Conservation (phyloP, 1,140 invertebrate species). For the Drosophila auraria region DNA sequence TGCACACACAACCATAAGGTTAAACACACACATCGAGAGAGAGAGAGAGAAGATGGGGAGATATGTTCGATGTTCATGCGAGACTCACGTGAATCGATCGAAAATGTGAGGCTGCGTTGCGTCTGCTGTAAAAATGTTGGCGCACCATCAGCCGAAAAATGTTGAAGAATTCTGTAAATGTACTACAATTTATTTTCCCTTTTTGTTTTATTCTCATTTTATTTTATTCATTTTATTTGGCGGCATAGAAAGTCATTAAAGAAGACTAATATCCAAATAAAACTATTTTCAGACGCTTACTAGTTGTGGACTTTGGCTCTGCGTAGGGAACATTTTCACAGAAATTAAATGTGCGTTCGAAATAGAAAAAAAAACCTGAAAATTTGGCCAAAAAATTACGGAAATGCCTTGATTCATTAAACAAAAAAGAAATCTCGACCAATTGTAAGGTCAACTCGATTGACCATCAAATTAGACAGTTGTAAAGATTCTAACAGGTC, state of each 20-base stretch:
- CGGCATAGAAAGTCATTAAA: conserved; percentile 1
- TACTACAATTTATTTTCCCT: conserved; percentile 8
- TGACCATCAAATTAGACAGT: conserved; percentile 32
- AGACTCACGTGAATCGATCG: conserved; percentile 57
- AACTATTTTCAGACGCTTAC: conserved; percentile 41
- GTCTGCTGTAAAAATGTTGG: conserved; percentile 47
- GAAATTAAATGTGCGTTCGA: conserved; percentile 3
- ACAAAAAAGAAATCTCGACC: conserved; percentile 29
- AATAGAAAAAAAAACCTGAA: conserved; percentile 39
- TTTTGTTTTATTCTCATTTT: conserved; percentile 1
- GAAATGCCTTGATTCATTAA: conserved; percentile 47
- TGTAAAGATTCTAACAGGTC: conserved; percentile 39
- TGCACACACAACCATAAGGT: conserved; percentile 30
- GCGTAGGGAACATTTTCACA: conserved; percentile 22
- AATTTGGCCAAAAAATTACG: conserved; percentile 40
- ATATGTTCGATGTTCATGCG: conserved; percentile 56
- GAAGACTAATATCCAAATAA: background rate
- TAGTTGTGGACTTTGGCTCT: conserved; percentile 34
- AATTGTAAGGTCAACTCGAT: conserved; percentile 48
- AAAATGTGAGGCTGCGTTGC: conserved; percentile 29
- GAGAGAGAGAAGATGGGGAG: conserved; percentile 16
- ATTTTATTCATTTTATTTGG: background rate
- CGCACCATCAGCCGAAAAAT: conserved; percentile 24
- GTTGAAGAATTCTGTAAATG: conserved; percentile 7
- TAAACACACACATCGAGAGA: conserved; percentile 28